Evolutionary conservation across 2,113 vertebrate species (phyloP), one percentile per base, ranked within the genome.

Genomic region (Camelus bactrianus): DNA sequence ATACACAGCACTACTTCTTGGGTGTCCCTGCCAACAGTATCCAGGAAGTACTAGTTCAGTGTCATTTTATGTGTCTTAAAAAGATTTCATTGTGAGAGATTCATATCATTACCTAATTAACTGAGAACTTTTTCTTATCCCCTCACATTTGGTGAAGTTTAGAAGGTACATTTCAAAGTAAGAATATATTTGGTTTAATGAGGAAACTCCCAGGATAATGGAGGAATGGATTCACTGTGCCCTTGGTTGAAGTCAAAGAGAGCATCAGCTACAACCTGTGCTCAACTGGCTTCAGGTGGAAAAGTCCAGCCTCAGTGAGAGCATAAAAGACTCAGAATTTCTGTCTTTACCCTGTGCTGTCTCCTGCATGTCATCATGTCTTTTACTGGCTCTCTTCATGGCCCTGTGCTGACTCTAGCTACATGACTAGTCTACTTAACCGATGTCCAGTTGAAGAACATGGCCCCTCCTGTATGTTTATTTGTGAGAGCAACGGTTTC

Each of bases 21-120:
- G 99, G 76, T 99, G 99, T 94, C 99, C 99, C 94, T 99, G 99
- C 98, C 99, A 99, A 98, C 99, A 99, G 97, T 99, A 99, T 98
- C 99, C 99, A 97, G 99, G 99, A 98, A 99, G 99, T 98, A 69
- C 77, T 30, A n/a, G 70, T 54, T 97, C 46, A 16, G 13, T 97
- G 73, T 58, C 73, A 6, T 48, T 38, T 75, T 87, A 60, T 94
- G 38, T 65, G 24, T 46, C 42, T 87, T 94, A 12, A 32, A 65
- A 88, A 86, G 50, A 79, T 58, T 86, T 1, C 17, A 24, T 8
- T 81, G 5, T 6, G 80, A 52, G 54, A 67, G 32, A 86, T 96
- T 95, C 3, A 58, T 81, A 2, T 65, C 6, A 9, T 88, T 24
- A 65, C 56, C 58, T 94, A n/a, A 62, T 83, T 75, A 60, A 67